Evolutionary conservation across 2,797 vertebrate genomes (phyloP), one percentile per base, ranked within the genome.

Genomic region (Phataginus tricuspis): DNA sequence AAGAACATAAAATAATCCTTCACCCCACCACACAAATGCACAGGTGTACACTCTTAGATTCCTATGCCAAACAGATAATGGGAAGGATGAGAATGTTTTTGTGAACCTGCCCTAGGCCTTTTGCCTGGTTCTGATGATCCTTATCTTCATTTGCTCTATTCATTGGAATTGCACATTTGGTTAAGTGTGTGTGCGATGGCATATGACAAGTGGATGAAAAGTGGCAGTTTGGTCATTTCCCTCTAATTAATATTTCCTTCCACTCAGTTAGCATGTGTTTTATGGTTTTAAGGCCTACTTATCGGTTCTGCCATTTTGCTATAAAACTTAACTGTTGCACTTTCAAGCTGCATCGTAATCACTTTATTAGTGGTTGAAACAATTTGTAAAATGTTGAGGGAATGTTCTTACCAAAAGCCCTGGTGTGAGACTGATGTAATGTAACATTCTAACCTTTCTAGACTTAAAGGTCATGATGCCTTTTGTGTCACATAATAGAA

Each of bases 241-340:
- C 31, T 89, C 59, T 72, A 97, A 95, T 98, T 63, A 53, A 96
- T 94, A 96, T 75, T 96, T 90, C 86, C 95, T 98, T 98, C 74
- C 96, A 98, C 96, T 97, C 91, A 97, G 96, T 98, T 98, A 98
- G 96, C 92, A 96, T 97, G 79, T 96, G 63, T 78, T 97, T 85
- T 93, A 90, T 89, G 78, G 9, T 34, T 86, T 94, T 87, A 96
- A 80, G 31, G 91, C 92, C 84, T 78, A 82, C 94, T 98, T 97
- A 57, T 18, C 95, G 95, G 91, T 94, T 94, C 97, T 94, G 23
- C 66, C 27, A 45, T 96, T 93, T 61, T 87, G 39, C 71, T 92
- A 59, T 85, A 95, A 72, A 92, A 96, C 29, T 95, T 55, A 90
- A 96, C 57, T 53, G 25, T 83, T 75, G 51, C 19, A 74, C 42